A percentile compares a stretch with the other conserved stretches of the same genome.
Conservation (phyloP, 2,113 vertebrate species). For the Stegastes partitus region DNA sequence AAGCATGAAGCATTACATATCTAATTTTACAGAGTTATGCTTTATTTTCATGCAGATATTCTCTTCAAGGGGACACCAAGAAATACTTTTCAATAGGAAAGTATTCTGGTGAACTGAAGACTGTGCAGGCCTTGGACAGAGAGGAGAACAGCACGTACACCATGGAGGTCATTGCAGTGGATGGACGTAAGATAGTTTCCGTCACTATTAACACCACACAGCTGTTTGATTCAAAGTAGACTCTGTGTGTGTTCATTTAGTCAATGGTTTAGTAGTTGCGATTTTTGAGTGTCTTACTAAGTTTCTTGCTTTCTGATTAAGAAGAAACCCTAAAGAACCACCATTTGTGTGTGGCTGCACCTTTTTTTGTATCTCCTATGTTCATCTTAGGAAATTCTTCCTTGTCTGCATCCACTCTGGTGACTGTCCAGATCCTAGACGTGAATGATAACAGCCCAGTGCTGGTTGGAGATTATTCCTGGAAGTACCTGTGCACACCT, state of each 20-base stretch:
- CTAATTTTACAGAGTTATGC: not conserved
- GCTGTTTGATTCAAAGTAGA: not conserved
- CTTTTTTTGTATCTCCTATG: not conserved
- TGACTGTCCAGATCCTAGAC: constrained; percentile 87
- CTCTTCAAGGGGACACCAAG: constrained; percentile 86
- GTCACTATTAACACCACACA: not conserved
- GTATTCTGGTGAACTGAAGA: constrained; percentile 85
- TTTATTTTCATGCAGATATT: constrained; percentile 81
- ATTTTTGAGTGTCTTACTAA: no score
- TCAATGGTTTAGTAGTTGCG: not conserved
- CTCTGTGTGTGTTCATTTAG: not conserved
- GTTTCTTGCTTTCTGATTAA: no score
- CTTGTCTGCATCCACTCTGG: constrained; percentile 82
- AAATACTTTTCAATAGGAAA: constrained; percentile 87
- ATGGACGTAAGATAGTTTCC: constrained; percentile 80
- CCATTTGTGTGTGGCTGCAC: not conserved
- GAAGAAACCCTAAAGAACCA: not conserved
- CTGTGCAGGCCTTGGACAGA: constrained; percentile 82
- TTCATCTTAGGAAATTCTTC: constrained; percentile 81
- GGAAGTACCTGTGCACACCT: constrained; percentile 89
- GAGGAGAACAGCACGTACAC: constrained; percentile 87
- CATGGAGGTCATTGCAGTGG: constrained; percentile 86
- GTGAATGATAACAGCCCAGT: constrained; percentile 87
- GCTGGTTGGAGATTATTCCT: constrained; percentile 85
- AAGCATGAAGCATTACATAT: not conserved